phyloP scores from a whole-genome alignment of 1,140 invertebrate genomes.

The Periplaneta americana region DNA sequence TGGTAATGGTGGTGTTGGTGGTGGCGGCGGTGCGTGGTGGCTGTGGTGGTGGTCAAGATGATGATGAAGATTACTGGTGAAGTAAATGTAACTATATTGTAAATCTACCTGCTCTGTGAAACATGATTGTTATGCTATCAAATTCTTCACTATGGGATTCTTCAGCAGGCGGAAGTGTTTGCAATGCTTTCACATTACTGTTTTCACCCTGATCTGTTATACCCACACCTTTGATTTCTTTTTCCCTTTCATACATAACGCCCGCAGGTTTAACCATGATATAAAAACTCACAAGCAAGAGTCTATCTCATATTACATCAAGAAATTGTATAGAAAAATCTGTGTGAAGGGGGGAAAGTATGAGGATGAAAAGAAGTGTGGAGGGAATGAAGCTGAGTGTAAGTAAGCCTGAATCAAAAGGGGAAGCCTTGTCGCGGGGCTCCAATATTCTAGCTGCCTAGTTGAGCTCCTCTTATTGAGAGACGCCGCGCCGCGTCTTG shows the following conservation, averaged over 20 bases:
- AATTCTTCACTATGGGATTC: too few relatives aligned
- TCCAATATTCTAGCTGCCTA: neutral
- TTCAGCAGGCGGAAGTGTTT: too few relatives aligned
- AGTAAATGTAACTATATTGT: too few relatives aligned
- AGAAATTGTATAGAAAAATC: neutral
- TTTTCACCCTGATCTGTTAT: neutral
- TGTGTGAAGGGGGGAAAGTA: neutral
- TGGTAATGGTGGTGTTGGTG: too few relatives aligned
- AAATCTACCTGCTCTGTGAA: too few relatives aligned
- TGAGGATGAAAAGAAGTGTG: neutral
- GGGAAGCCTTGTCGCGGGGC: too few relatives aligned
- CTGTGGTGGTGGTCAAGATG: too few relatives aligned
- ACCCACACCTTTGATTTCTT: neutral
- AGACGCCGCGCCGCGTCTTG: neutral
- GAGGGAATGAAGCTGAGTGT: too few relatives aligned
- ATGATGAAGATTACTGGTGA: too few relatives aligned
- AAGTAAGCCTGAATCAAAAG: neutral
- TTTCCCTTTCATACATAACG: neutral
- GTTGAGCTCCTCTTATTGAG: neutral
- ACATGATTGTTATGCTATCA: too few relatives aligned
- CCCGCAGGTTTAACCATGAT: neutral
- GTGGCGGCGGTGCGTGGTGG: too few relatives aligned
- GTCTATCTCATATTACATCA: neutral
- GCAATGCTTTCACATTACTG: neutral
- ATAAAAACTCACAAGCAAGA: neutral